Conservation (phyloP, 1,140 invertebrate species). For the Sycophila sp. region DNA sequence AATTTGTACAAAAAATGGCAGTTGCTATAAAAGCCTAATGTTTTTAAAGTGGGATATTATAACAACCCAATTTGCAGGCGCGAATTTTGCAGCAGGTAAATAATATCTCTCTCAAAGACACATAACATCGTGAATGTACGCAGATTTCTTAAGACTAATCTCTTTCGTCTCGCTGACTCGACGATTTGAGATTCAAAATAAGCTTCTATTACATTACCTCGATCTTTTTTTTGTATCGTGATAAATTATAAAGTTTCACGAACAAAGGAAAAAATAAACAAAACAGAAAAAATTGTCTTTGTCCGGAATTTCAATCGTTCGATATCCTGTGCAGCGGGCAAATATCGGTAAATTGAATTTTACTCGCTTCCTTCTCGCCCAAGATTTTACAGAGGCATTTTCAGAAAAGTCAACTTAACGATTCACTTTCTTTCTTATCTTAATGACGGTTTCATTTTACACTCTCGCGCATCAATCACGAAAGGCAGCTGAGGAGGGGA, state of each 20-base stretch:
- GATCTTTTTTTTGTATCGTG: too few relatives aligned
- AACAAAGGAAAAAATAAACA: too few relatives aligned
- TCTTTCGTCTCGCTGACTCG: too few relatives aligned
- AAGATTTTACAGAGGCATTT: background rate
- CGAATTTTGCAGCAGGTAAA: background rate
- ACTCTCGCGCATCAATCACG: conserved; percentile 1
- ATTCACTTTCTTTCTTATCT: conserved; percentile 1
- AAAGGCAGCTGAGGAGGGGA: conserved; percentile 13
- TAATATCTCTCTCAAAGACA: background rate
- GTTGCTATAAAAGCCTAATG: conserved; percentile 14
- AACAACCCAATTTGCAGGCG: background rate
- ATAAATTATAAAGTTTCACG: too few relatives aligned
- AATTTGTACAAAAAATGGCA: conserved; percentile 17
- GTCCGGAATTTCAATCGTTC: background rate
- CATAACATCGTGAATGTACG: too few relatives aligned
- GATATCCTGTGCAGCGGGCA: background rate
- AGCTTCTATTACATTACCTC: too few relatives aligned
- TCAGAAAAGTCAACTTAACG: background rate
- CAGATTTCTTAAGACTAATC: too few relatives aligned
- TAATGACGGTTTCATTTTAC: conserved; percentile 33
- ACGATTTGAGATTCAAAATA: too few relatives aligned
- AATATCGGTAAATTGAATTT: background rate
- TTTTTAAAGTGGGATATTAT: conserved; percentile 34
- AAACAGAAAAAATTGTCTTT: too few relatives aligned
- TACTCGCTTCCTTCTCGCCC: too few relatives aligned